Evolutionary conservation across 1,140 invertebrate species (phyloP).

Genomic region (Hylaeus anthracinus): DNA sequence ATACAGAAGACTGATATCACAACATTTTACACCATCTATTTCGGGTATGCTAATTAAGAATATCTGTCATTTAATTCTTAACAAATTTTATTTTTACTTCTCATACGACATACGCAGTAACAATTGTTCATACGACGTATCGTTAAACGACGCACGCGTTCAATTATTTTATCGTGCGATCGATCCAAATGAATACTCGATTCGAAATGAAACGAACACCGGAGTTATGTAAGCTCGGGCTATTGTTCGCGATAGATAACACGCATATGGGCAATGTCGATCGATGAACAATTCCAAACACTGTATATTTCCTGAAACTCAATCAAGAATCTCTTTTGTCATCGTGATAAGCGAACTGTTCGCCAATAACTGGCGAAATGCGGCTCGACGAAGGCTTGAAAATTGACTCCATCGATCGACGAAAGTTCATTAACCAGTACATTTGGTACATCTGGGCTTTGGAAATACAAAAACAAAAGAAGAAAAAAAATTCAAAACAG

Average conservation of each 20-base stretch:
- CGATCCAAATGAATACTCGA: slow-evolving; percentile 1
- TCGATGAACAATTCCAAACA: background rate
- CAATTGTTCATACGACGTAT: slow-evolving; percentile 38
- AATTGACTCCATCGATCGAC: background rate
- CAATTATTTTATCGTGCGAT: slow-evolving; percentile 50
- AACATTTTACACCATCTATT: no score
- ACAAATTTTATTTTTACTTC: no score
- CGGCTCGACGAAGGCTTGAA: background rate
- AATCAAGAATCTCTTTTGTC: background rate
- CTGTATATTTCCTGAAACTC: background rate
- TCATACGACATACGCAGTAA: slow-evolving; percentile 1
- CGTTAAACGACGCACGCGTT: slow-evolving; percentile 46
- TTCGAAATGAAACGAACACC: slow-evolving; percentile 5
- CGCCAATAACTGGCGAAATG: background rate
- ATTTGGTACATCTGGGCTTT: no score
- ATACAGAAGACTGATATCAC: no score
- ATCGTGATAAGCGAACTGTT: background rate
- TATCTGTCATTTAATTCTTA: no score
- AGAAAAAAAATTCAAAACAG: no score
- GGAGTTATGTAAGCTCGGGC: background rate
- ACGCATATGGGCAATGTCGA: background rate
- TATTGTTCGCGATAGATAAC: slow-evolving; percentile 2
- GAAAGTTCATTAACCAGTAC: no score
- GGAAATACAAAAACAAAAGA: no score
- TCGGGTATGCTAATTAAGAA: no score